phyloP scores from a whole-genome alignment of 2,113 vertebrate species.

The Oreotrochilus melanogaster region DNA sequence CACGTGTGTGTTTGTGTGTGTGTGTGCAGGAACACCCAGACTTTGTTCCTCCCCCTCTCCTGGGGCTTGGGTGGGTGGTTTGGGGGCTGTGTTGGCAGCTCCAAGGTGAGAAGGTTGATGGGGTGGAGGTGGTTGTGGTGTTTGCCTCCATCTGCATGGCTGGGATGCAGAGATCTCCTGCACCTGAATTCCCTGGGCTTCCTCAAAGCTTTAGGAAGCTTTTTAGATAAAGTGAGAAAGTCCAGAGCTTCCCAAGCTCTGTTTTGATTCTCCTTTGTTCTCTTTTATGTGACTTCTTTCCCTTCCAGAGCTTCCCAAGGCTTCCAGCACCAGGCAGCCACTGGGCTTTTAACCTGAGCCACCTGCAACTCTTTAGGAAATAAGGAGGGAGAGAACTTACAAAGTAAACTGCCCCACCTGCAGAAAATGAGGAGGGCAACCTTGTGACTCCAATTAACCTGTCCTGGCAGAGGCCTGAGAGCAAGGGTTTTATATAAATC shows the following conservation, averaged over 20 bases:
- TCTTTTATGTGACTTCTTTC: too few relatives aligned
- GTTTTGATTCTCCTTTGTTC: too few relatives aligned
- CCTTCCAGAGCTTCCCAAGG: background rate
- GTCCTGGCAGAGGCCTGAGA: background rate
- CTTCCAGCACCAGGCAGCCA: background rate
- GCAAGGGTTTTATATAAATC: background rate
- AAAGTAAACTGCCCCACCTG: background rate
- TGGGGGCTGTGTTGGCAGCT: fast-evolving
- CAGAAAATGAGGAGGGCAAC: background rate
- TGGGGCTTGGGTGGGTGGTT: fast-evolving
- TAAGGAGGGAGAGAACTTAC: background rate
- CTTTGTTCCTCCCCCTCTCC: background rate
- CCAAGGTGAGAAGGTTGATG: fast-evolving
- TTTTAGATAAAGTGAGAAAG: background rate
- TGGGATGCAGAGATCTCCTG: fast-evolving
- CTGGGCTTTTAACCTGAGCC: background rate
- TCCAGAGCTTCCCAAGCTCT: background rate
- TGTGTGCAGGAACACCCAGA: fast-evolving
- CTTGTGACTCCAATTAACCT: background rate
- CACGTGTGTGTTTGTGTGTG: too few relatives aligned
- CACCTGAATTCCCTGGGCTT: fast-evolving
- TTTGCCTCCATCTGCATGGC: fast-evolving
- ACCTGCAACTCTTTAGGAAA: background rate
- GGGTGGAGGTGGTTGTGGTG: background rate
- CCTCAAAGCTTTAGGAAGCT: background rate